A percentile compares a stretch with the other conserved stretches of the same genome.
Evolutionary conservation across 2,888 invertebrate species (phyloP).

Genomic region (Sminthurinus aureus): DNA sequence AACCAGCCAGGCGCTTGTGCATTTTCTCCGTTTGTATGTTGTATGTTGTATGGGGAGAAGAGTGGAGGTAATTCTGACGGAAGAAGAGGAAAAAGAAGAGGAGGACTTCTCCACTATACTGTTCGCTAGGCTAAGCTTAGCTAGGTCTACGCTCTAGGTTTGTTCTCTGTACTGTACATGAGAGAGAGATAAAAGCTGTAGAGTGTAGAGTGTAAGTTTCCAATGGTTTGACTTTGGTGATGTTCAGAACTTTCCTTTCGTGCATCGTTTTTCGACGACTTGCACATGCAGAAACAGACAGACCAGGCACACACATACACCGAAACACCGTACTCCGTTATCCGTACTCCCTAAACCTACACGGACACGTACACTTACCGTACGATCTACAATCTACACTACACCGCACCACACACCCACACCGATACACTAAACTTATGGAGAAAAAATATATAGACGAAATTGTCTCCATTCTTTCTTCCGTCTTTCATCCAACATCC

Average conservation of each 20-base stretch:
- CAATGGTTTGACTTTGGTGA: conserved; percentile 11
- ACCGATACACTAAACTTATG: too few relatives aligned
- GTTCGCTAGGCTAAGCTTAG: too few relatives aligned
- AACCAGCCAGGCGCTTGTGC: conserved; percentile 53
- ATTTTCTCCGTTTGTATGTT: conserved; percentile 42
- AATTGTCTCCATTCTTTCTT: too few relatives aligned
- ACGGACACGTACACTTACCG: background rate
- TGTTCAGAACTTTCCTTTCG: conserved; percentile 29
- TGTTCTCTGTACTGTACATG: background rate
- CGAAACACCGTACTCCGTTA: background rate
- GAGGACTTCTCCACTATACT: too few relatives aligned
- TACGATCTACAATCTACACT: too few relatives aligned
- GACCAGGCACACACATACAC: conserved; percentile 4
- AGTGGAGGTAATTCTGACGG: conserved; percentile 15
- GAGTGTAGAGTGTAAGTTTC: conserved; percentile 18
- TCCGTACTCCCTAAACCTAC: too few relatives aligned
- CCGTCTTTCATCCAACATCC: too few relatives aligned
- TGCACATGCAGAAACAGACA: conserved; percentile 21
- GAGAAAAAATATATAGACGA: too few relatives aligned
- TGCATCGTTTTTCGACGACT: conserved; percentile 19
- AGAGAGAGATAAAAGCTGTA: conserved; percentile 11
- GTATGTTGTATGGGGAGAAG: background rate
- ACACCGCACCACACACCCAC: too few relatives aligned
- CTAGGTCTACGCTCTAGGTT: background rate
- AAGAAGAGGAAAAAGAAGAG: background rate